phyloP scores from a whole-genome alignment of 2,113 vertebrate species.

The Sylvia atricapilla region DNA sequence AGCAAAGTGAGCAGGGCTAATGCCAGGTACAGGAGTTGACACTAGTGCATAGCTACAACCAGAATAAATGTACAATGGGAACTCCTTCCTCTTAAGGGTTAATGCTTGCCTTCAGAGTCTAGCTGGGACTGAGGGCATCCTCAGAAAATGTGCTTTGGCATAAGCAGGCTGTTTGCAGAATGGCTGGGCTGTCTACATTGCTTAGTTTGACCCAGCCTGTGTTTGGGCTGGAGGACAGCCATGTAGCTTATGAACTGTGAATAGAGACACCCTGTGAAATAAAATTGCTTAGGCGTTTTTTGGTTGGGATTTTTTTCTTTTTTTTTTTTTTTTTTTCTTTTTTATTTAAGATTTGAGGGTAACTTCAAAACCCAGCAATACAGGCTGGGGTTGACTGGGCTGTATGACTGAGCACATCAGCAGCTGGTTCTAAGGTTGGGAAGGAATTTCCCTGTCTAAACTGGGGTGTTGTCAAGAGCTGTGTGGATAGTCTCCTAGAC shows the following conservation, averaged over 20 bases:
- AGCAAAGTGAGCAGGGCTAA: neutral
- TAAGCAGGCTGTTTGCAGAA: constrained; percentile 9
- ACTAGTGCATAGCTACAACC: neutral
- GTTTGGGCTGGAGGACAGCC: constrained; percentile 59
- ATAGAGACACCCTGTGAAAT: constrained; percentile 32
- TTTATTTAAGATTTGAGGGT: neutral
- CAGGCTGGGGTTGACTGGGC: neutral
- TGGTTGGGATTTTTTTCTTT: neutral
- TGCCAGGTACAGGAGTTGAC: neutral
- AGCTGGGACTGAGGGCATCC: neutral
- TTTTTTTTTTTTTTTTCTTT: neutral
- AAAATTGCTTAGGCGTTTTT: neutral
- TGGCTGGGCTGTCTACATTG: constrained; percentile 25
- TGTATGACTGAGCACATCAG: neutral
- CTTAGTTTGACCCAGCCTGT: constrained; percentile 55
- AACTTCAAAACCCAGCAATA: neutral
- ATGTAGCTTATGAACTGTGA: constrained; percentile 39
- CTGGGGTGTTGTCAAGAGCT: neutral
- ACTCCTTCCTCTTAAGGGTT: neutral
- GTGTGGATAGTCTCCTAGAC: neutral
- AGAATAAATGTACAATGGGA: neutral
- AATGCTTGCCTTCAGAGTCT: neutral
- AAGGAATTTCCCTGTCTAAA: constrained; percentile 3
- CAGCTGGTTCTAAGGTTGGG: neutral
- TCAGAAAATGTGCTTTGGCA: constrained; percentile 49